Percentiles rank a stretch among this genome's conserved stretches.
phyloP scores from a whole-genome alignment of 2,797 vertebrate species.

The Sebastes cheni region DNA sequence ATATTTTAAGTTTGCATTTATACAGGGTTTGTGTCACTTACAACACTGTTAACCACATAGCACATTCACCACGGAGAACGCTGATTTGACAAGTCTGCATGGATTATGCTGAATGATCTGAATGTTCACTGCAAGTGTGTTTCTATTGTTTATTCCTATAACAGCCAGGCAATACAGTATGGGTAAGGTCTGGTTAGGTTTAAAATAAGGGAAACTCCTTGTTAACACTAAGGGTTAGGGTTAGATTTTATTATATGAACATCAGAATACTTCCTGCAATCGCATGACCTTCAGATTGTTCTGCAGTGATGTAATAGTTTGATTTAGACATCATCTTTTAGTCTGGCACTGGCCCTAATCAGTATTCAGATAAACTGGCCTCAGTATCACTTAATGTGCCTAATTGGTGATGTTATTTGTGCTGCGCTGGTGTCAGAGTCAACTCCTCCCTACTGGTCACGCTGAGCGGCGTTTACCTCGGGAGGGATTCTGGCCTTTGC shows the following conservation, averaged over 20 bases:
- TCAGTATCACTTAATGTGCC: constrained; percentile 22
- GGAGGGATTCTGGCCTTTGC: constrained; percentile 1
- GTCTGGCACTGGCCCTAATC: constrained; percentile 3
- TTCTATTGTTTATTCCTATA: not conserved
- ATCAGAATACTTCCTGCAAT: not conserved
- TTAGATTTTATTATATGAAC: not conserved
- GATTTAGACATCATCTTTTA: constrained; percentile 16
- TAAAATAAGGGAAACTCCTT: not conserved
- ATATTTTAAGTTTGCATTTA: not conserved
- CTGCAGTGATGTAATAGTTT: constrained; percentile 16
- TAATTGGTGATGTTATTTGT: constrained; percentile 32
- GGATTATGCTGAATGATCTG: not conserved
- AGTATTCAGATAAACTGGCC: constrained; percentile 36
- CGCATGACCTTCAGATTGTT: not conserved
- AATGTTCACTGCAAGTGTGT: not conserved
- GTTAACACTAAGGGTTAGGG: not conserved
- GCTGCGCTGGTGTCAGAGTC: not conserved
- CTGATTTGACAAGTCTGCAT: not conserved
- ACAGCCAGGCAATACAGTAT: not conserved
- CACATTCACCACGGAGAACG: not conserved
- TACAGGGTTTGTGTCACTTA: not conserved
- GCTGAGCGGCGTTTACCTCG: constrained; percentile 18
- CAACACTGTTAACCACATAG: not conserved
- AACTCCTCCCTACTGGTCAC: constrained; percentile 12
- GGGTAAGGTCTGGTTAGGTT: not conserved